Evolutionary conservation across 2,888 invertebrate genomes (phyloP), one percentile per base, ranked within the genome.

Genomic region (Caenorhabditis parvicauda): DNA sequence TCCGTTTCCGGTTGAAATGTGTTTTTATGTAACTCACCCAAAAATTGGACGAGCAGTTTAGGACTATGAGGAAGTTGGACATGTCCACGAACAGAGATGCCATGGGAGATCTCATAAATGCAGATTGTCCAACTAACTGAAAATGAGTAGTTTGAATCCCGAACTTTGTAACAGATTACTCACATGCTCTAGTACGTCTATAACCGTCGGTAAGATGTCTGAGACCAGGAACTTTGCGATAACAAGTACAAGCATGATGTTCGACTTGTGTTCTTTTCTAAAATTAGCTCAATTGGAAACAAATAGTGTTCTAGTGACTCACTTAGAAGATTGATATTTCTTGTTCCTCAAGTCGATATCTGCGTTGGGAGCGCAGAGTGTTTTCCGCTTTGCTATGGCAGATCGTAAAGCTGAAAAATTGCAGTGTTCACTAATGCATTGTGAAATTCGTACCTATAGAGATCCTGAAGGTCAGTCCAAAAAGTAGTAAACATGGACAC

Each of bases 1-100:
- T n/a, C n/a, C n/a, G n/a, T n/a, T n/a, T n/a, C n/a, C n/a, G n/a
- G n/a, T n/a, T n/a, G n/a, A n/a, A n/a, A n/a, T n/a, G n/a, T n/a
- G n/a, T n/a, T n/a, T n/a, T n/a, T n/a, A 32, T n/a, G n/a, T 12
- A 32, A 32, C 28, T 17, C 28, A 75, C 75, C 77, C 76, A 79
- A 54, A 79, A 79, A 56, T 79, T 79, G 22, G 74, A 73, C 24
- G 77, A 74, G 58, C 79, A 79, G 46, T 79, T 79, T 44, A 79
- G 62, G 5, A 79, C 79, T 17, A 79, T 65, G 12, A 79, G 62
- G 54, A 79, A 77, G 49, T 79, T 79, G 53, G 70, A 70, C 35
- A 78, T 58, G 56, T 79, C 79, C 9, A 79, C 79, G 54, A 74
- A 72, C 3, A 79, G 57, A n/a, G 79, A 78, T 35, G 79, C 79